Evolutionary conservation across 2,888 invertebrate species (phyloP).

Genomic region (Tetranychus truncatus): DNA sequence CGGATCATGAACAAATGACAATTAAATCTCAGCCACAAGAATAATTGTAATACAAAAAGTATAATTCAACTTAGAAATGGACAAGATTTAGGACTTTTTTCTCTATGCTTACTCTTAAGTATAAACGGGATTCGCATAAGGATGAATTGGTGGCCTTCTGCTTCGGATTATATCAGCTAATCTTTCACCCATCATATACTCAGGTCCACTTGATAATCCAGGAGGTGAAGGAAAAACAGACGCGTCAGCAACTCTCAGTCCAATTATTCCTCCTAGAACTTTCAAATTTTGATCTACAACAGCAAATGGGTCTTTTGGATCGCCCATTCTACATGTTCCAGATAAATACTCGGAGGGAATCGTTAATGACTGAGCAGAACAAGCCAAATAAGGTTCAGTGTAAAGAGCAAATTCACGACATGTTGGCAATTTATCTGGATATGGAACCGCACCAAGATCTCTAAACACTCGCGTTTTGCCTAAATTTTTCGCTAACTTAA

Average conservation of each 20-base stretch:
- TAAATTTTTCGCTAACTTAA: not conserved
- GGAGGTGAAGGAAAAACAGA: not conserved
- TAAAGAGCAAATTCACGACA: conserved; percentile 4
- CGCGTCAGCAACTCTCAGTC: not conserved
- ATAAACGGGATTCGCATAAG: not conserved
- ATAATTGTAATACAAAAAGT: no score
- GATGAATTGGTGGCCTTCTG: not conserved
- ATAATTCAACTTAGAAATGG: no score
- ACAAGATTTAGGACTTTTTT: no score
- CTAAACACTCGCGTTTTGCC: not conserved
- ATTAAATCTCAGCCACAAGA: no score
- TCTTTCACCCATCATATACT: conserved; percentile 2
- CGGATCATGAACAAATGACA: no score
- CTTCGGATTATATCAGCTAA: not conserved
- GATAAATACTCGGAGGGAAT: not conserved
- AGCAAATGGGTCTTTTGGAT: not conserved
- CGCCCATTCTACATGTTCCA: not conserved
- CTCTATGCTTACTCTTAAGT: not conserved
- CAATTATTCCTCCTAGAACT: not conserved
- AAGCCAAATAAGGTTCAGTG: not conserved
- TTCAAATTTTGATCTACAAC: not conserved
- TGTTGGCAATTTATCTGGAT: not conserved
- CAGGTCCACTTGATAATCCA: not conserved
- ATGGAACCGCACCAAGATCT: not conserved
- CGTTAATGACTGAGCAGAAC: not conserved